A percentile compares a stretch with the other conserved stretches of the same genome.
phyloP scores from a whole-genome alignment of 2,888 invertebrate genomes.

The Homarus gammarus region DNA sequence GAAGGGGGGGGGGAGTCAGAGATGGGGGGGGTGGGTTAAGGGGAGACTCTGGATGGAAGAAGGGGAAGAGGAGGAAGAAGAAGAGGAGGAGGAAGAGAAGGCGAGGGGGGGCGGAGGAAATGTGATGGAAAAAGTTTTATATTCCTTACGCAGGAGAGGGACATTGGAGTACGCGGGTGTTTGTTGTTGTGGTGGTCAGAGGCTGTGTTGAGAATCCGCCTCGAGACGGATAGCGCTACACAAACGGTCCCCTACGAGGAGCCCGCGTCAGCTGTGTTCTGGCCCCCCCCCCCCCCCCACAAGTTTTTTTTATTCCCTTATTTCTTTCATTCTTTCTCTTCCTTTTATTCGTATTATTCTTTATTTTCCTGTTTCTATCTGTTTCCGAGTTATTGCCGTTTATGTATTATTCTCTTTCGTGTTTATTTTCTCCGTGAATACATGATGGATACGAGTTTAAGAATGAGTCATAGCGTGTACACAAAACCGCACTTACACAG shows the following conservation, averaged over 20 bases:
- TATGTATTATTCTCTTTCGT: too few relatives aligned
- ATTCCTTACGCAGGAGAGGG: conserved; percentile 41
- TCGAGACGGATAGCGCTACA: too few relatives aligned
- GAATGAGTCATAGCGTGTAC: too few relatives aligned
- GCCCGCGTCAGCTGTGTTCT: too few relatives aligned
- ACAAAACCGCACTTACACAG: background rate
- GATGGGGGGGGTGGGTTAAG: conserved; percentile 9
- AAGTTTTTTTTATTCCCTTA: background rate
- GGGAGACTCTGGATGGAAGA: background rate
- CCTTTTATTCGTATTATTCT: background rate
- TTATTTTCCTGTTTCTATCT: background rate
- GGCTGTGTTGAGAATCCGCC: too few relatives aligned
- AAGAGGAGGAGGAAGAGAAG: background rate
- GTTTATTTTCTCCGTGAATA: too few relatives aligned
- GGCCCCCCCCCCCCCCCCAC: background rate
- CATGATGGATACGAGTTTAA: too few relatives aligned
- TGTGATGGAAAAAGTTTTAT: conserved; percentile 65
- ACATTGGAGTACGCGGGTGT: background rate
- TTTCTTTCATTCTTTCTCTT: background rate
- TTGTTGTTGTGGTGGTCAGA: too few relatives aligned
- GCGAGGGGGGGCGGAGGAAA: conserved; percentile 28
- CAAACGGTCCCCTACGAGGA: too few relatives aligned
- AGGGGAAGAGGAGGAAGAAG: background rate
- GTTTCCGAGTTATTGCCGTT: background rate
- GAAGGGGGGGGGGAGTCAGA: background rate